These are phyloP conservation scores for Drosophila subpulchrella DNA, from an alignment of 1,140 invertebrate species.

Conservation along the genomic window DNA sequence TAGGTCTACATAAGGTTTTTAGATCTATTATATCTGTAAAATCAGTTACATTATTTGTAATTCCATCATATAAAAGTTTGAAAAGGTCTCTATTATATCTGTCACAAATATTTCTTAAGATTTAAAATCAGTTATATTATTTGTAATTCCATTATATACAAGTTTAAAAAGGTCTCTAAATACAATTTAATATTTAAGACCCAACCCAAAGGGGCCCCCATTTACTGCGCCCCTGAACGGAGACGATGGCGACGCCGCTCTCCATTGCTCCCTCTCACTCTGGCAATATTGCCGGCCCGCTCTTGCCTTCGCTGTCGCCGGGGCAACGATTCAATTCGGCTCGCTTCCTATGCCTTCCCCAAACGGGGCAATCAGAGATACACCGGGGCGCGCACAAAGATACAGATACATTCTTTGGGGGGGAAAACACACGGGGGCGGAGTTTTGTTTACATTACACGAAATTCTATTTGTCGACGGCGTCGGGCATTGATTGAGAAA, in stretches of 20 bases:
- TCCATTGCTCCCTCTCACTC: constrained; percentile 7
- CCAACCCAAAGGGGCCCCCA: neutral
- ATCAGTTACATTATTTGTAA: no score
- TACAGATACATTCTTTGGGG: constrained; percentile 37
- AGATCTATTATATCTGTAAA: no score
- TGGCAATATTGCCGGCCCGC: neutral
- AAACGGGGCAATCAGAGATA: constrained; percentile 13
- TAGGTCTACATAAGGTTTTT: no score
- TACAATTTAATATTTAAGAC: neutral
- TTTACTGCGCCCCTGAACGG: constrained; percentile 1
- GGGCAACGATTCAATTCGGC: constrained; percentile 47
- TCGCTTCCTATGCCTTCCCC: constrained; percentile 18
- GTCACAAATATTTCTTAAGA: no score
- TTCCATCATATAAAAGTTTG: no score
- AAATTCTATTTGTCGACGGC: constrained; percentile 82
- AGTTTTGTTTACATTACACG: constrained; percentile 84
- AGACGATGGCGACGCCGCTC: constrained; percentile 38
- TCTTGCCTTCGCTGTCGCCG: constrained; percentile 12
- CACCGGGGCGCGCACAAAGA: constrained; percentile 32
- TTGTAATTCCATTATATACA: no score
- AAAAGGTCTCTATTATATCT: no score
- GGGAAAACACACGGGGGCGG: constrained; percentile 72
- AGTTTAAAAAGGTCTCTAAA: no score
- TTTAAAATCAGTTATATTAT: no score
- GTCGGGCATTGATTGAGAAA: constrained; percentile 67